These are phyloP conservation scores for Celastrina argiolus DNA, from an alignment of 2,888 invertebrate genomes.

Conservation along the genomic window DNA sequence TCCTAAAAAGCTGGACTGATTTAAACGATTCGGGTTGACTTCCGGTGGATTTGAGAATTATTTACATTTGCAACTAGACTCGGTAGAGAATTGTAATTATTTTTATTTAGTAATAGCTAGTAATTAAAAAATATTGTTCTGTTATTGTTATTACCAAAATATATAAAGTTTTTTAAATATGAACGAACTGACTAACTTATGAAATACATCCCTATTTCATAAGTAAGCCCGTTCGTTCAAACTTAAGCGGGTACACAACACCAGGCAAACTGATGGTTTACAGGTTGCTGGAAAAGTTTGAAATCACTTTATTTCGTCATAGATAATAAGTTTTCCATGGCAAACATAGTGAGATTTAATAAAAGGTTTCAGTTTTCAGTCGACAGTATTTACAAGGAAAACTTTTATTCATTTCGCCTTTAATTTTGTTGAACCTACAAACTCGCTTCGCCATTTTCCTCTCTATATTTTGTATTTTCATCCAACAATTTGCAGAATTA, in stretches of 20 bases:
- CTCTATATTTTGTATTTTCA: background rate
- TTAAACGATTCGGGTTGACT: too few relatives aligned
- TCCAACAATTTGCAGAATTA: background rate
- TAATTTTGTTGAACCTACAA: constrained; percentile 4
- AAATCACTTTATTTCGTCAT: background rate
- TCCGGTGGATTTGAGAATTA: too few relatives aligned
- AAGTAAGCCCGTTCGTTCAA: background rate
- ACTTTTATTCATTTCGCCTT: constrained; percentile 7
- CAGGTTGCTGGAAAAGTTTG: background rate
- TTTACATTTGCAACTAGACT: too few relatives aligned
- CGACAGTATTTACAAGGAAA: constrained; percentile 3
- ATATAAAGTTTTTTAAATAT: too few relatives aligned
- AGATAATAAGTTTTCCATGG: background rate
- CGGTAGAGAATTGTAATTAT: too few relatives aligned
- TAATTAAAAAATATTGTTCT: too few relatives aligned
- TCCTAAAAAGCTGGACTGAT: too few relatives aligned
- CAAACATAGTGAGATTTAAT: background rate
- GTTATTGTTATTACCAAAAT: too few relatives aligned
- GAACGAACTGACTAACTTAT: too few relatives aligned
- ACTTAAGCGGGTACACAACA: background rate
- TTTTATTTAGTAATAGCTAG: too few relatives aligned
- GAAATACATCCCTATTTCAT: background rate
- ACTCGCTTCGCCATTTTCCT: background rate
- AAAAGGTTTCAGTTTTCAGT: background rate
- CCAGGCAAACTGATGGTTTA: background rate